A percentile compares a stretch with the other conserved stretches of the same genome.
phyloP scores from a whole-genome alignment of 1,140 invertebrate genomes.

The Branchinecta lindahli region DNA sequence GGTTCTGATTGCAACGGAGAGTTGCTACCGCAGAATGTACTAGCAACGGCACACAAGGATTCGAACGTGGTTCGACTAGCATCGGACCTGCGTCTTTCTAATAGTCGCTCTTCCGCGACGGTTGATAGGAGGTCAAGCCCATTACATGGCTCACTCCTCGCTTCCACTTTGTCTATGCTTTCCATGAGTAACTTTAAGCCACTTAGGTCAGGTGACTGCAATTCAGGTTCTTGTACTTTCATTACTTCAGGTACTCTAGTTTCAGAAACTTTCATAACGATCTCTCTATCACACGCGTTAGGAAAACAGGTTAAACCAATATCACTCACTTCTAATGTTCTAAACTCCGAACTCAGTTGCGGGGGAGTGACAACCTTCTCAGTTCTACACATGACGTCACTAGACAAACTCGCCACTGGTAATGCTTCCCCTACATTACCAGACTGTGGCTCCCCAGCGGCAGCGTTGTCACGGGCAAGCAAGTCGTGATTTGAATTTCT shows the following conservation, averaged over 20 bases:
- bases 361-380: too few species aligned
- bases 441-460: too few species aligned
- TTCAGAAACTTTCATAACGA: not conserved
- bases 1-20: not conserved
- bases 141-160: not conserved
- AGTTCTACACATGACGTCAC: too few species aligned
- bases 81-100: not conserved
- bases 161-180: slow-evolving; percentile 3
- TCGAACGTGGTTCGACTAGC: not conserved
- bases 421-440: not conserved
- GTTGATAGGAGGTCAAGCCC: not conserved
- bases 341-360: not conserved
- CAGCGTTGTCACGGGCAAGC: too few species aligned
- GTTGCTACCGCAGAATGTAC: not conserved
- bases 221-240: slow-evolving; percentile 8
- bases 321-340: slow-evolving; percentile 3
- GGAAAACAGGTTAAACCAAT: not conserved
- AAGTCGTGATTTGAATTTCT: too few species aligned
- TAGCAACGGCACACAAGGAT: not conserved
- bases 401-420: too few species aligned
- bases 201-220: not conserved
- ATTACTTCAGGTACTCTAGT: not conserved
- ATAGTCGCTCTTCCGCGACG: not conserved
- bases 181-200: not conserved
- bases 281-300: not conserved